Evolutionary conservation across 2,888 invertebrate species (phyloP).

Genomic region (Laspeyria flexula): DNA sequence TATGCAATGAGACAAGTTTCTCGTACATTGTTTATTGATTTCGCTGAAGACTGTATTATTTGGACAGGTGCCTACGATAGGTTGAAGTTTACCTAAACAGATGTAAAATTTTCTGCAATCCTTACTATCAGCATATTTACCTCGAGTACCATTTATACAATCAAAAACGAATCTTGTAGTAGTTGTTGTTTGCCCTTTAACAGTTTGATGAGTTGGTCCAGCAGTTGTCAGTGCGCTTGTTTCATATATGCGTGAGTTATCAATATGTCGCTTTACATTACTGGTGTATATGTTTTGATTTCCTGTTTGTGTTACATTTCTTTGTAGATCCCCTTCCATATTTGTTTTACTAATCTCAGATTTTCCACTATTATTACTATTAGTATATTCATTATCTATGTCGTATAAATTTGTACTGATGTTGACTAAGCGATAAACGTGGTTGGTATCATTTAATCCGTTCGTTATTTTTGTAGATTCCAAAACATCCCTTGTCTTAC

Average conservation of each 20-base stretch:
- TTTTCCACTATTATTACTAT: neutral
- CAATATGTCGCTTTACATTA: neutral
- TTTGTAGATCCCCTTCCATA: neutral
- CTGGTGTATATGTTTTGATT: neutral
- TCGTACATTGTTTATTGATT: conserved; percentile 75
- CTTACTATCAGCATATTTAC: conserved; percentile 74
- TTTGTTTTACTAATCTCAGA: neutral
- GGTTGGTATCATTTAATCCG: neutral
- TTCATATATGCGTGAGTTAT: neutral
- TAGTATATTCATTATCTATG: neutral
- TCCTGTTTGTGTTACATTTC: neutral
- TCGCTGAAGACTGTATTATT: conserved; percentile 76
- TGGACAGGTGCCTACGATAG: conserved; percentile 68
- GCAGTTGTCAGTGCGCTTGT: neutral
- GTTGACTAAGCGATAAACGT: neutral
- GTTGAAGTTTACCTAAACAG: conserved; percentile 67
- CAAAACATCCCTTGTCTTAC: neutral
- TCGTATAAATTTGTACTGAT: neutral
- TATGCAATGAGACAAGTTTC: conserved; percentile 76
- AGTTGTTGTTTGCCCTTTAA: neutral
- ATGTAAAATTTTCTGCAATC: conserved; percentile 84
- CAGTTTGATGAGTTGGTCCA: neutral
- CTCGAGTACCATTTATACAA: conserved; percentile 61
- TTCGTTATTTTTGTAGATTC: neutral
- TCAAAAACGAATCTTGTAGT: conserved; percentile 30